Conservation (phyloP, 2,113 vertebrate species). For the Jacana jacana region DNA sequence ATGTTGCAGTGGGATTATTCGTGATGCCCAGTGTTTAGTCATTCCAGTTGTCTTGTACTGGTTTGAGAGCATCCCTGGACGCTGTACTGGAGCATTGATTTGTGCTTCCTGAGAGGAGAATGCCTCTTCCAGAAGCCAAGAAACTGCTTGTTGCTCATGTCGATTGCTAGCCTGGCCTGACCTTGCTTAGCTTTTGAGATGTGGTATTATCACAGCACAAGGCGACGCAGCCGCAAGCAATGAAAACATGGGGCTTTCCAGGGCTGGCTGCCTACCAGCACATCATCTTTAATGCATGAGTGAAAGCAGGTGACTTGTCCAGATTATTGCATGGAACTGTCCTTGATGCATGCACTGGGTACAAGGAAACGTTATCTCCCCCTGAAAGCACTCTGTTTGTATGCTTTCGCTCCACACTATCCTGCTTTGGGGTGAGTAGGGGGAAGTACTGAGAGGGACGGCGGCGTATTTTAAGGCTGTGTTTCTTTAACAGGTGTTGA, state of each 20-base stretch:
- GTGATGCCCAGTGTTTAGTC: neutral
- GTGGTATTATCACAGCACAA: neutral
- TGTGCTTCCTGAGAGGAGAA: neutral
- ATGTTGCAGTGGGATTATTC: neutral
- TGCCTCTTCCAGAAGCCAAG: neutral
- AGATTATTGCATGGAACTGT: neutral
- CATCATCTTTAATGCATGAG: neutral
- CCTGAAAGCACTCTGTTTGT: neutral
- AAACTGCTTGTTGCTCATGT: neutral
- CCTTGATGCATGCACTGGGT: neutral
- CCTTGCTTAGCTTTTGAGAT: neutral
- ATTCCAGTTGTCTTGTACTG: neutral
- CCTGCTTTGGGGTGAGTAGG: fast-evolving
- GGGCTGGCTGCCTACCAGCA: constrained; percentile 1
- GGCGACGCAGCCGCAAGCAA: neutral
- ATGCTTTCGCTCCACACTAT: neutral
- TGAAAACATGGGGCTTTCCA: neutral
- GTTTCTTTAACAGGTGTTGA: neutral
- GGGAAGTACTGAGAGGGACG: neutral
- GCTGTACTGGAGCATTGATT: neutral
- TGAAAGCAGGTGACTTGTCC: constrained; percentile 12
- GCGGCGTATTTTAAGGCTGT: neutral
- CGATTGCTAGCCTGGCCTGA: neutral
- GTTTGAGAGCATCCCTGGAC: neutral
- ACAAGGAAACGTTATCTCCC: neutral